Percentiles rank a stretch among this genome's conserved stretches.
Evolutionary conservation across 1,140 invertebrate genomes (phyloP).

Genomic region (Drosophila tani): DNA sequence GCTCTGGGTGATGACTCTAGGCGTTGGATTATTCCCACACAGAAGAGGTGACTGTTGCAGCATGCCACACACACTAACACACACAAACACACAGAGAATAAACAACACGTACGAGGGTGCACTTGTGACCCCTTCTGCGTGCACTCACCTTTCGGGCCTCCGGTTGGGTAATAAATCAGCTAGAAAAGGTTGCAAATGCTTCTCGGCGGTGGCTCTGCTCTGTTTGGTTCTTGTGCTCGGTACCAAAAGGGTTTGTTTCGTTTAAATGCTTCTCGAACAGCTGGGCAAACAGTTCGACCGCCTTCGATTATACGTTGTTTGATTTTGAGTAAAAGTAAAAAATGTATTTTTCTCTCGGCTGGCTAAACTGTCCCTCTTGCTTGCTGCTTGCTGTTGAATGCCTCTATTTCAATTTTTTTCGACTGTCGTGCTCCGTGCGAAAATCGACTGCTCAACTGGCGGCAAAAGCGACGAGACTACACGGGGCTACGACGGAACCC

Average conservation of each 20-base stretch:
- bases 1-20: constrained; percentile 15
- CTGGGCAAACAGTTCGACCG: constrained; percentile 32
- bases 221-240: constrained; percentile 26
- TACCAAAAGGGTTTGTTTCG: constrained; percentile 51
- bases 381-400: constrained; percentile 62
- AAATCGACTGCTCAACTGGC: constrained; percentile 72
- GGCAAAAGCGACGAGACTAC: constrained; percentile 43
- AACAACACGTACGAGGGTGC: constrained; percentile 8
- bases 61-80: constrained; percentile 22
- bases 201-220: constrained; percentile 18
- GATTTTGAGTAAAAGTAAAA: constrained; percentile 33
- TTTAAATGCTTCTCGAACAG: constrained; percentile 60
- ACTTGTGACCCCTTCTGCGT: constrained; percentile 47
- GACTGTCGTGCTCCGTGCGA: constrained; percentile 70
- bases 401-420: constrained; percentile 67
- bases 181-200: constrained; percentile 28
- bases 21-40: constrained; percentile 35
- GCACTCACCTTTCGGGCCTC: constrained; percentile 71
- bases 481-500: constrained; percentile 24
- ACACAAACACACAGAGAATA: constrained; percentile 1
- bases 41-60: constrained; percentile 41
- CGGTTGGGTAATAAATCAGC: constrained; percentile 36
- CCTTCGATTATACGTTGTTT: constrained; percentile 34
- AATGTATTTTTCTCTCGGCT: constrained; percentile 37
- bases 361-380: constrained; percentile 22